Evolutionary conservation across 1,140 invertebrate species (phyloP), one percentile per base, ranked within the genome.

Genomic region (Brachionus koreanus): DNA sequence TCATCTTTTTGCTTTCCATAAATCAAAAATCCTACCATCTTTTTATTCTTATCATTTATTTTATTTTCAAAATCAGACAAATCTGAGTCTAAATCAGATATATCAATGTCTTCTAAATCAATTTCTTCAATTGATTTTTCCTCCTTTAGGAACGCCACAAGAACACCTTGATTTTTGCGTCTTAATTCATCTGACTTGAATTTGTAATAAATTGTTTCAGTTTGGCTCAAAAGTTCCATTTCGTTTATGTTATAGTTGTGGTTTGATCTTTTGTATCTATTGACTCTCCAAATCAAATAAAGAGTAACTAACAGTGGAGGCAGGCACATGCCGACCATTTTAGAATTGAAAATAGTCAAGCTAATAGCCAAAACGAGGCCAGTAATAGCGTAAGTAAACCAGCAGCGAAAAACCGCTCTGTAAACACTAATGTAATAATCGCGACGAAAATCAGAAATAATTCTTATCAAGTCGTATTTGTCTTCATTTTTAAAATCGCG

Each of bases 1-100:
- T 79, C 76, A 25, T 79, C 76, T 37, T 43, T 65, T 79, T 79
- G 76, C 29, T 79, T 79, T n/a, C 39, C 39, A 65, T 79, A 79
- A 16, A 79, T 37, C 49, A 79, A 13, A 43, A 35, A 79, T 9
- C 19, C 76, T 13, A 79, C 49, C 35, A 79, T 25, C 37, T 65
- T 57, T 57, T 65, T 65, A 25, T 74, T 74, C n/a, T 74, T 74
- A 13, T 79, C 76, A 43, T 57, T 42, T 43, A 61, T 25, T 37
- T 79, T 65, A 7, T 37, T 33, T 25, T 79, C 49, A 39, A 39
- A 29, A 43, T 65, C 76, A 6, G 76, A 79, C 6, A 23, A n/a
- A 25, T 61, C 76, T 5, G 76, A 42, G 5, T 57, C 49, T 7
- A 79, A 23, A 74, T 74, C 69, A 4, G 69, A 74, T 25, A 74